Evolutionary conservation across 2,888 invertebrate species (phyloP), one percentile per base, ranked within the genome.

Genomic region (Eristalis tenax): DNA sequence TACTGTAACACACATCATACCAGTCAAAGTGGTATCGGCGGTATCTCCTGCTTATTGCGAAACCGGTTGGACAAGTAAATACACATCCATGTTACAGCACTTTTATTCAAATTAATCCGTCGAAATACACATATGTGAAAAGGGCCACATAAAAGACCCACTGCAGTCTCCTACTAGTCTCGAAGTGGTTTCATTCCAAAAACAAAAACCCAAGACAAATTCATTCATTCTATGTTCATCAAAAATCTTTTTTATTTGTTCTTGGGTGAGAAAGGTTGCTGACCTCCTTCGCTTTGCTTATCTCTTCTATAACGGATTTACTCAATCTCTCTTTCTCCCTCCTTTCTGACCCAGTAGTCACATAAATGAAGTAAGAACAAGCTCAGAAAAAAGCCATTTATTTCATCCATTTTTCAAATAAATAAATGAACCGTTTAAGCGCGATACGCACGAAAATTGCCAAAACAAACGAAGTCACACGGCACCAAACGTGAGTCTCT

Each of bases 371-470:
- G 50, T 13, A 50, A 38, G n/a, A 13, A 68, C 43, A 61, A 68
- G 35, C 23, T 40, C 40, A 56, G 50, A 50, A 38, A 59, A 74
- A 76, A 61, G 69, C 77, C 65, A 82, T 86, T 78, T 70, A 82
- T 83, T 63, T 86, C 38, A 61, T 56, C 56, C 28, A 56, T 70
- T 86, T 77, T 82, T 79, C 74, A 83, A 78, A 86, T 43, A 86
- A 83, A 86, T 83, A 86, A 86, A 86, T 86, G 86, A 86, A 83
- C 83, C 86, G 70, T 86, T 86, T 83, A 86, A 75, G 83, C 65
- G 57, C 70, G 86, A 83, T 83, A 86, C 83, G 74, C 74, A 78
- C 56, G 75, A 83, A 83, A 86, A 86, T 83, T 78, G 65, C 74
- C 74, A 78, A 86, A 78, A 43, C 82, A 85, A 74, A 69, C 68